Evolutionary conservation across 1,140 invertebrate genomes (phyloP).

Genomic region (Drosophila littoralis): DNA sequence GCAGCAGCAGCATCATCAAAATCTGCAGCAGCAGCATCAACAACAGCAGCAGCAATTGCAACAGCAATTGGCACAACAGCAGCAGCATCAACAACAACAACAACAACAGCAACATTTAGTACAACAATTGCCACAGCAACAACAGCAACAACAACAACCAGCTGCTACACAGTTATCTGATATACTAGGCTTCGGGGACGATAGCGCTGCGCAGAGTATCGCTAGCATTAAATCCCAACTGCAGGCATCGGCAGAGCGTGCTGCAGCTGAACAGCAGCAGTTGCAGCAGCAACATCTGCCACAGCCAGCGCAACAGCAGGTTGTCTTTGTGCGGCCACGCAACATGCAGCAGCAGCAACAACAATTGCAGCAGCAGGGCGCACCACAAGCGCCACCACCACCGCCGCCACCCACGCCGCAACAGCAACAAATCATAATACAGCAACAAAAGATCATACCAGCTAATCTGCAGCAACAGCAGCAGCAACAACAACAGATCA

Average conservation of each 20-base stretch:
- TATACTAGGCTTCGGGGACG: conserved; percentile 78
- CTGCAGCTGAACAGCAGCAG: conserved; percentile 33
- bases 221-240: conserved; percentile 76
- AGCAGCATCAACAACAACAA: conserved; percentile 29
- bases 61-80: conserved; percentile 49
- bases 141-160: conserved; percentile 35
- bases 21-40: conserved; percentile 43
- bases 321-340: conserved; percentile 68
- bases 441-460: conserved; percentile 74
- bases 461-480: conserved; percentile 62
- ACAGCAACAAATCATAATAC: conserved; percentile 62
- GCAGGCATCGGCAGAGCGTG: conserved; percentile 71
- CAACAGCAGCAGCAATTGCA: conserved; percentile 45
- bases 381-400: conserved; percentile 41
- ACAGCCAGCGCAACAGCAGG: conserved; percentile 71
- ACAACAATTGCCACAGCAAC: conserved; percentile 21
- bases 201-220: conserved; percentile 73
- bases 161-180: conserved; percentile 54
- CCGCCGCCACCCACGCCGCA: conserved; percentile 42
- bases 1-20: conserved; percentile 48
- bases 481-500: conserved; percentile 66
- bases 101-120: conserved; percentile 15
- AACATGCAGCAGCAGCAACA: conserved; percentile 53
- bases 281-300: conserved; percentile 49
- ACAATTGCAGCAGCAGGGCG: conserved; percentile 46